phyloP scores from a whole-genome alignment of 1,140 invertebrate species.

The Penaeus vannamei region DNA sequence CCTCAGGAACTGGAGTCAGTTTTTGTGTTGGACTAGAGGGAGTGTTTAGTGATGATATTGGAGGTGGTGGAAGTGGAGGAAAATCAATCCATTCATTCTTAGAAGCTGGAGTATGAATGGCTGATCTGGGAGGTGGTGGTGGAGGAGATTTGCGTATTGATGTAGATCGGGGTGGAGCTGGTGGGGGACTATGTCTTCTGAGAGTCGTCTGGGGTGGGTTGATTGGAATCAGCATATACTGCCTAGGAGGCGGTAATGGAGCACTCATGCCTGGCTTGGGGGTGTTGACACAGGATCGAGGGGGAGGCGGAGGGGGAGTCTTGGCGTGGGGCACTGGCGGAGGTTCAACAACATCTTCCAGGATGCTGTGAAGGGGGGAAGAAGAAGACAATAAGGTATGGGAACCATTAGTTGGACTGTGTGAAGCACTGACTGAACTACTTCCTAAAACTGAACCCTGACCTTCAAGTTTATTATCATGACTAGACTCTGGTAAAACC shows the following conservation, averaged over 20 bases:
- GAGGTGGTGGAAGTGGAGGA: constrained; percentile 51
- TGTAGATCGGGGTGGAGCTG: constrained; percentile 64
- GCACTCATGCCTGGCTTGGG: constrained; percentile 45
- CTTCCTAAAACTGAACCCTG: neutral
- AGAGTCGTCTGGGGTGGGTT: constrained; percentile 42
- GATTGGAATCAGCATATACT: constrained; percentile 66
- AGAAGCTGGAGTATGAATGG: constrained; percentile 3
- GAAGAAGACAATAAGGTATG: constrained; percentile 46
- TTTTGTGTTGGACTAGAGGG: constrained; percentile 47
- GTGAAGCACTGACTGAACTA: too few species aligned
- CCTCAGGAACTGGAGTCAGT: constrained; percentile 67
- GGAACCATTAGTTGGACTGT: neutral
- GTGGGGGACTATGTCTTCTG: constrained; percentile 59
- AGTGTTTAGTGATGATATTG: constrained; percentile 36
- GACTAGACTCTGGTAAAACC: too few species aligned
- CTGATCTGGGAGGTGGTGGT: constrained; percentile 52
- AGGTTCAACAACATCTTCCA: constrained; percentile 54
- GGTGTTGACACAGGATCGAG: constrained; percentile 57
- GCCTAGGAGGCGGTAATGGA: constrained; percentile 61
- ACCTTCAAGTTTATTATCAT: constrained; percentile 2
- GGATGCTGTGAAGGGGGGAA: constrained; percentile 48
- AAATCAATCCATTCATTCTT: constrained; percentile 36
- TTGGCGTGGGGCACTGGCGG: constrained; percentile 51
- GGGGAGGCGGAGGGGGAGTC: constrained; percentile 62
- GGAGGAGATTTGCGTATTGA: constrained; percentile 62